A percentile compares a stretch with the other conserved stretches of the same genome.
Conservation (phyloP, 1,140 invertebrate genomes). For the Muscidifurax raptorellus region DNA sequence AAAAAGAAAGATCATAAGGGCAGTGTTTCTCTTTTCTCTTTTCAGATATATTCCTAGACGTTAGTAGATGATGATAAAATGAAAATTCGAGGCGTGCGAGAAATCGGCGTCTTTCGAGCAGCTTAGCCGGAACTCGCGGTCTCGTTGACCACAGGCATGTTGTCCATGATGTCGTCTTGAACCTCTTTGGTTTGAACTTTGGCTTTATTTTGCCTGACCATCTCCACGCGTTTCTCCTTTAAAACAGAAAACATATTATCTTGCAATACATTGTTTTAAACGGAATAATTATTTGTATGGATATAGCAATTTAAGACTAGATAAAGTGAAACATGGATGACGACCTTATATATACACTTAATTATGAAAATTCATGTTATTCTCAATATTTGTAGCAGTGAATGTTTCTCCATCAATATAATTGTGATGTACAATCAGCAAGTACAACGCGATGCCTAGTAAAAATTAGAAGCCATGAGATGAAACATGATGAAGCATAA, state of each 20-base stretch:
- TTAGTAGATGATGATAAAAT: conserved; percentile 37
- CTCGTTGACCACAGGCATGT: conserved; percentile 70
- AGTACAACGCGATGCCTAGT: too few relatives aligned
- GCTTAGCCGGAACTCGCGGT: conserved; percentile 80
- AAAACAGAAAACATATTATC: conserved; percentile 63
- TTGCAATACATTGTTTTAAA: too few relatives aligned
- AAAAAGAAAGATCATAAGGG: conserved; percentile 3
- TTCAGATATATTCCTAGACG: conserved; percentile 31
- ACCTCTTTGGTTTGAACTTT: conserved; percentile 70
- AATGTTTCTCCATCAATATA: too few relatives aligned
- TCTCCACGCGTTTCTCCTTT: conserved; percentile 88
- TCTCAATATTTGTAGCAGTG: too few relatives aligned
- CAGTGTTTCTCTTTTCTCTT: conserved; percentile 26
- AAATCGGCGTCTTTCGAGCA: background rate
- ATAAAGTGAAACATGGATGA: too few relatives aligned
- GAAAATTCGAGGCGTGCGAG: background rate
- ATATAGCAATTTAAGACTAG: too few relatives aligned
- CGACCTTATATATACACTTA: too few relatives aligned
- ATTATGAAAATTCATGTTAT: too few relatives aligned
- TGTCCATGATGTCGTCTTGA: conserved; percentile 56
- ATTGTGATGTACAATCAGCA: too few relatives aligned
- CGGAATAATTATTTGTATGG: too few relatives aligned
- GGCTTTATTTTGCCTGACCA: conserved; percentile 90
- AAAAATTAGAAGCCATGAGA: too few relatives aligned
- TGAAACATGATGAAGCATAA: too few relatives aligned